Evolutionary conservation across 2,113 vertebrate species (phyloP).

Genomic region (Shinisaurus crocodilurus): DNA sequence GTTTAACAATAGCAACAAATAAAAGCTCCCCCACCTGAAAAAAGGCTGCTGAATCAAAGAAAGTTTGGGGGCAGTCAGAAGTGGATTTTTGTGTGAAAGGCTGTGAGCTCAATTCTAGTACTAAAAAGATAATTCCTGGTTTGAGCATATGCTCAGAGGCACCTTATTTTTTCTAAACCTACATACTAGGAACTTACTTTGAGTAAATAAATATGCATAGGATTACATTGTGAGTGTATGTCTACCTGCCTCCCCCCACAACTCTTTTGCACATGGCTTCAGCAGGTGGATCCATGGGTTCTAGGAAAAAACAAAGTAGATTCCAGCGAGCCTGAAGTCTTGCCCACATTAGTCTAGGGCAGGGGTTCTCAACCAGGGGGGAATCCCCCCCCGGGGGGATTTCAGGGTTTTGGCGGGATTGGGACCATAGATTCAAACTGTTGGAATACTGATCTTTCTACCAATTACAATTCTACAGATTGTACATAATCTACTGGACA

Average conservation of each 20-base stretch:
- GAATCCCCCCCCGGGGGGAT: too few relatives aligned
- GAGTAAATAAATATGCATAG: not conserved
- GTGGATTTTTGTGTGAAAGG: not conserved
- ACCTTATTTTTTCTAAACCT: not conserved
- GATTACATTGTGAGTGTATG: not conserved
- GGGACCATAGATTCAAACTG: too few relatives aligned
- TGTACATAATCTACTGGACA: too few relatives aligned
- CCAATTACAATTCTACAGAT: too few relatives aligned
- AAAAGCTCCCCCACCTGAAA: not conserved
- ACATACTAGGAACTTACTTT: not conserved
- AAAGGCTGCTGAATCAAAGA: not conserved
- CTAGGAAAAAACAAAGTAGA: not conserved
- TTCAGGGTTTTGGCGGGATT: too few relatives aligned
- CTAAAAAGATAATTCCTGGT: not conserved
- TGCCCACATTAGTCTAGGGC: not conserved
- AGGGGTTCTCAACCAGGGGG: too few relatives aligned
- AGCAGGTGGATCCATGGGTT: not conserved
- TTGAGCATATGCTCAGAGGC: not conserved
- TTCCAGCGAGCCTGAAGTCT: not conserved
- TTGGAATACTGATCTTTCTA: too few relatives aligned
- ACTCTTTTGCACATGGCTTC: not conserved
- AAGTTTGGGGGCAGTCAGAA: not conserved
- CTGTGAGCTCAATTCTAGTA: not conserved
- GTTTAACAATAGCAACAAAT: not conserved
- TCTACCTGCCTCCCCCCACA: too few relatives aligned